Evolutionary conservation across 1,140 invertebrate species (phyloP).

Genomic region (Lepidurus arcticus): DNA sequence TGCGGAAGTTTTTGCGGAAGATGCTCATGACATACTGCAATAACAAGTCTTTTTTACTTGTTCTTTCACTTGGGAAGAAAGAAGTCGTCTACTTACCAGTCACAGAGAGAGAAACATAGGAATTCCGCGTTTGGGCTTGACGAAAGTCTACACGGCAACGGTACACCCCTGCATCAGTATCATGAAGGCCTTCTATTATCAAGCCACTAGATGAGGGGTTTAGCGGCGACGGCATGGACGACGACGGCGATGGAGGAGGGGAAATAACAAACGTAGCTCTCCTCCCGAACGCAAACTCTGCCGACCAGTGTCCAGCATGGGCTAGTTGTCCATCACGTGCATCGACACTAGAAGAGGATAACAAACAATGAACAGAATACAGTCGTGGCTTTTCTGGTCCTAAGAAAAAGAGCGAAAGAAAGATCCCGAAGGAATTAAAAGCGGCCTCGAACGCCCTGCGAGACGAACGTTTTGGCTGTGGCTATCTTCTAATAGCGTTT

Average conservation of each 20-base stretch:
- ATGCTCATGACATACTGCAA: not conserved
- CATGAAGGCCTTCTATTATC: slow-evolving; percentile 25
- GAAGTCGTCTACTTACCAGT: slow-evolving; percentile 29
- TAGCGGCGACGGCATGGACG: not conserved
- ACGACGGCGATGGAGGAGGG: not conserved
- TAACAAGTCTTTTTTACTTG: slow-evolving; percentile 11
- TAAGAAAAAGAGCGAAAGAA: not conserved
- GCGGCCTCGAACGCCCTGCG: slow-evolving; percentile 4
- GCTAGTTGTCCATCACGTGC: slow-evolving; percentile 27
- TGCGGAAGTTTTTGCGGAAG: not conserved
- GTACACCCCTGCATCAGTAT: slow-evolving; percentile 28
- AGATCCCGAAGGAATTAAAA: not conserved
- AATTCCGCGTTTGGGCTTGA: slow-evolving; percentile 32
- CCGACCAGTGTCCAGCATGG: slow-evolving; percentile 32
- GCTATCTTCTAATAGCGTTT: too few species aligned
- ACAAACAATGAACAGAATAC: not conserved
- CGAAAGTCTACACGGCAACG: slow-evolving; percentile 34
- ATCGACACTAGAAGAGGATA: slow-evolving; percentile 28
- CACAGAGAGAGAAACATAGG: slow-evolving; percentile 27
- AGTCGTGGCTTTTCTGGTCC: too few species aligned
- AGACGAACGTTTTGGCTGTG: not conserved
- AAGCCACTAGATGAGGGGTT: slow-evolving; percentile 24
- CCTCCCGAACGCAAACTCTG: slow-evolving; percentile 30
- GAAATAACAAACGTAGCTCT: slow-evolving; percentile 30
- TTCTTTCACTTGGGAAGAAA: not conserved